Evolutionary conservation across 2,113 vertebrate species (phyloP).

Genomic region (Microcebus ravelobensis): DNA sequence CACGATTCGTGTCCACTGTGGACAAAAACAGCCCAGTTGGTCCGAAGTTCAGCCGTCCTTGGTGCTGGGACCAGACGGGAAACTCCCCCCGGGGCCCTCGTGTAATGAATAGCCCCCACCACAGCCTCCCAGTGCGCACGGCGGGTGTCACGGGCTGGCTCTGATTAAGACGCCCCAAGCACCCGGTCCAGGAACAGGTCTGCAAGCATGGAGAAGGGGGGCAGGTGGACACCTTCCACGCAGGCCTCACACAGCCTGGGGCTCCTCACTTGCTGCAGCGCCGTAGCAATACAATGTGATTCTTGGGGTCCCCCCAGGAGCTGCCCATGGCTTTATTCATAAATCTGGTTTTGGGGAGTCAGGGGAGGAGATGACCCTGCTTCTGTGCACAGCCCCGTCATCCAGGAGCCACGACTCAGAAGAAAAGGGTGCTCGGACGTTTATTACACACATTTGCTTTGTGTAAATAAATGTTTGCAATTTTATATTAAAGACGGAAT

Average conservation of each 20-base stretch:
- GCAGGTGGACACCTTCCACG: rapidly evolving
- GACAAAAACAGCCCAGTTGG: neutral
- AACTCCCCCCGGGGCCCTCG: neutral
- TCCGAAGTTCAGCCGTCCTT: neutral
- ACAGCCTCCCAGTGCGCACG: neutral
- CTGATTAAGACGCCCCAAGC: neutral
- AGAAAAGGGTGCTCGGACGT: conserved; percentile 88
- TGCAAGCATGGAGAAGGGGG: neutral
- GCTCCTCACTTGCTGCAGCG: conserved; percentile 82
- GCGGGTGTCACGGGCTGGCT: rapidly evolving
- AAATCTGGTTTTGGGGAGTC: conserved; percentile 79
- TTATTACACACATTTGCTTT: conserved; percentile 89
- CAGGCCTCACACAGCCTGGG: conserved; percentile 13
- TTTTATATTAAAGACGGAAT: conserved; percentile 91
- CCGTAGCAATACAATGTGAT: conserved; percentile 88
- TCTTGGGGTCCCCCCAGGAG: conserved; percentile 79
- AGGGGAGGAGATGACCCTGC: conserved; percentile 76
- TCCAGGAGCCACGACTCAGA: conserved; percentile 84
- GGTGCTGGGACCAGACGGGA: neutral
- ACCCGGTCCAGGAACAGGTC: neutral
- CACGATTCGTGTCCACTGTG: rapidly evolving
- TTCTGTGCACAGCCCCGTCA: conserved; percentile 82
- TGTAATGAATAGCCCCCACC: rapidly evolving
- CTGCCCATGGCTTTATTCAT: conserved; percentile 88
- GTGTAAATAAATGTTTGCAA: conserved; percentile 94